A percentile compares a stretch with the other conserved stretches of the same genome.
Evolutionary conservation across 2,113 vertebrate genomes (phyloP).

Genomic region (Myrmecophaga tridactyla): DNA sequence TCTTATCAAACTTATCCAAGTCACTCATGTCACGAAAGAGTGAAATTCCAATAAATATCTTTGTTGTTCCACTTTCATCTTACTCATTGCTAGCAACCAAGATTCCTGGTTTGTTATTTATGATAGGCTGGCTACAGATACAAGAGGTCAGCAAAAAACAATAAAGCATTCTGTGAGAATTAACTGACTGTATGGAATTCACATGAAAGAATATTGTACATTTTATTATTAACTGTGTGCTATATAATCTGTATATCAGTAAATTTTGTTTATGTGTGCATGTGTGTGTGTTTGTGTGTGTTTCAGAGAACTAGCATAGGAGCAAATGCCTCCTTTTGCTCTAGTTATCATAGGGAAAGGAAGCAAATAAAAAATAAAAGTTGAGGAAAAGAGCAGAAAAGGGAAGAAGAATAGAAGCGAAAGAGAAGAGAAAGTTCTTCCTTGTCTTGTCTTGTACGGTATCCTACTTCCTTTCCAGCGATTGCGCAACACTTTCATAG

Average conservation of each 20-base stretch:
- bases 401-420: not conserved
- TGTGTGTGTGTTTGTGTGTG: not conserved
- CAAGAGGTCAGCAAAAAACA: constrained; percentile 26
- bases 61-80: not conserved
- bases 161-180: not conserved
- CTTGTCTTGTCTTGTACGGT: not conserved
- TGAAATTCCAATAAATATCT: not conserved
- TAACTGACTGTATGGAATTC: not conserved
- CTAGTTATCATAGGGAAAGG: not conserved
- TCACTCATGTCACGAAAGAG: not conserved
- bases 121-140: not conserved
- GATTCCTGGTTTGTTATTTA: constrained; percentile 15
- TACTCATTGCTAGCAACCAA: not conserved
- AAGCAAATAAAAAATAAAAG: not conserved
- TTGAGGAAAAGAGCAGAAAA: not conserved
- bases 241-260: not conserved
- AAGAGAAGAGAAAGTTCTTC: not conserved
- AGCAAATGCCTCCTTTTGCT: not conserved
- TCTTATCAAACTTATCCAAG: not conserved
- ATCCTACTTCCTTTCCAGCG: not conserved
- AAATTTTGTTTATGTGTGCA: not conserved
- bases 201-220: not conserved
- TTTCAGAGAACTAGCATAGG: not conserved
- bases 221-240: not conserved
- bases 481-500: not conserved